These are phyloP conservation scores for Resseliella maxima DNA, from an alignment of 2,888 invertebrate species.

Conservation along the genomic window DNA sequence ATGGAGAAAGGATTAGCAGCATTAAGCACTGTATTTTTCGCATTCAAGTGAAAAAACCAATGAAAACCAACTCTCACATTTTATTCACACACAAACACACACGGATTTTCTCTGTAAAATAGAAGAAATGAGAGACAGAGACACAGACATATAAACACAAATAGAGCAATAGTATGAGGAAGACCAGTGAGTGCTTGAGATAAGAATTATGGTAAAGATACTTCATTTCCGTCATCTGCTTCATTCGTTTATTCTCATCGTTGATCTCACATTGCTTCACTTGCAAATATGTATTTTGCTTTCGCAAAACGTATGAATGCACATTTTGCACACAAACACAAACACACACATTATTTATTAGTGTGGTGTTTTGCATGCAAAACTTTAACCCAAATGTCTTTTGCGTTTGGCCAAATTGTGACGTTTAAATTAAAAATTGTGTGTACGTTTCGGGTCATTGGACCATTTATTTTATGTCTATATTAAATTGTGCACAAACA, in stretches of 20 bases:
- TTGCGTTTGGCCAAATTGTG: neutral
- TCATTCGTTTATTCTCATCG: neutral
- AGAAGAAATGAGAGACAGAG: too few relatives aligned
- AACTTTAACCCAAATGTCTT: constrained; percentile 30
- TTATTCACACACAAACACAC: neutral
- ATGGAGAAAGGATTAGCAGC: constrained; percentile 39
- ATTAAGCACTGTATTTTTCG: constrained; percentile 46
- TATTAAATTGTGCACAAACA: constrained; percentile 35
- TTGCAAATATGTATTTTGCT: neutral
- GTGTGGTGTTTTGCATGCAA: neutral
- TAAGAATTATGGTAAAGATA: constrained; percentile 47
- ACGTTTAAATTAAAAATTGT: constrained; percentile 33
- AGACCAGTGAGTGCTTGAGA: constrained; percentile 36
- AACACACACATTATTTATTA: constrained; percentile 29
- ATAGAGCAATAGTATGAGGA: neutral
- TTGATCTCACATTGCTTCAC: neutral
- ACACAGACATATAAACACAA: too few relatives aligned
- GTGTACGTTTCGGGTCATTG: constrained; percentile 24
- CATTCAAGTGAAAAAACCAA: constrained; percentile 7
- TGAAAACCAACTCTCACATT: neutral
- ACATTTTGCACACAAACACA: too few relatives aligned
- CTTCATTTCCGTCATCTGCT: constrained; percentile 48
- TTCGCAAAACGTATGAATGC: neutral
- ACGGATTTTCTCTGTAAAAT: too few relatives aligned
- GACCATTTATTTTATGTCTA: constrained; percentile 36